These are phyloP conservation scores for Scylla paramamosain DNA, from an alignment of 1,140 invertebrate species.

Conservation along the genomic window DNA sequence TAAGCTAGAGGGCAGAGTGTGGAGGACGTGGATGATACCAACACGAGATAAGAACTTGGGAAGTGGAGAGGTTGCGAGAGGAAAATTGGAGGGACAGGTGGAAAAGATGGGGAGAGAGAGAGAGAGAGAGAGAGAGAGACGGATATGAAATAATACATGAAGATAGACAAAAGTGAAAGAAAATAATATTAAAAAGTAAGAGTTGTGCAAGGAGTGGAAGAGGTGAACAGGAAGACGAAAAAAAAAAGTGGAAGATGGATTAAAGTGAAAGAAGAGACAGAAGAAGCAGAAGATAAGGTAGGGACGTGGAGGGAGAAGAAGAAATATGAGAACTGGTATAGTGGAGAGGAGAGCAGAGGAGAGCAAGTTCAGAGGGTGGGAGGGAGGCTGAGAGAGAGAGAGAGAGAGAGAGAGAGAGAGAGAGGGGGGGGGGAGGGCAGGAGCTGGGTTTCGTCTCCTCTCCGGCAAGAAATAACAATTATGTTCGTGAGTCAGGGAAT, in stretches of 20 bases:
- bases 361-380: conserved; percentile 3
- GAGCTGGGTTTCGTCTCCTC: background rate
- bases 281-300: background rate
- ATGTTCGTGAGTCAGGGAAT: background rate
- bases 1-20: no score
- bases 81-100: no score
- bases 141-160: no score
- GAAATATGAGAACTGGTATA: background rate
- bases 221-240: no score
- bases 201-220: no score
- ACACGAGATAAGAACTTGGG: background rate
- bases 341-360: background rate
- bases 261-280: background rate
- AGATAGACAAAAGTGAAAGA: no score
- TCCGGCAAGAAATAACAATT: background rate
- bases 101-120: no score
- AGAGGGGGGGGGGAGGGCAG: background rate
- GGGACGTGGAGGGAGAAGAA: background rate
- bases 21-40: no score
- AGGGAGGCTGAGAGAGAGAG: background rate
- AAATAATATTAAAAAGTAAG: no score
- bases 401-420: background rate
- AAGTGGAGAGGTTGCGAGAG: background rate
- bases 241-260: background rate
- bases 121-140: no score